Evolutionary conservation across 2,113 vertebrate genomes (phyloP).

Genomic region (Ceyx margarethae): DNA sequence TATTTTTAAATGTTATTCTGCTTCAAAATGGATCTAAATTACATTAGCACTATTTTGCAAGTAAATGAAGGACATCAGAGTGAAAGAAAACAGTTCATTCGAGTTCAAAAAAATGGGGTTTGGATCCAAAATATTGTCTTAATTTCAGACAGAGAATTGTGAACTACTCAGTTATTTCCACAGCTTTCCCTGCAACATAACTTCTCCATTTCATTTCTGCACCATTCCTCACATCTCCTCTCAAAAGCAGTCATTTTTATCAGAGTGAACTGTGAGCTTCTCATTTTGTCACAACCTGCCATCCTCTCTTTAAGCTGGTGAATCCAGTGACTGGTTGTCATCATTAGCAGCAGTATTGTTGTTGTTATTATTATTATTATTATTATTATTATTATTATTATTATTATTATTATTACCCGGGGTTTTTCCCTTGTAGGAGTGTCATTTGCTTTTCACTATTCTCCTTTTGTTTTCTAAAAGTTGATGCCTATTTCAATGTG

Average conservation of each 20-base stretch:
- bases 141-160: neutral
- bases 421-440: neutral
- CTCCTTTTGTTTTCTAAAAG: neutral
- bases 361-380: neutral
- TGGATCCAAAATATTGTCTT: neutral
- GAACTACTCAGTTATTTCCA: neutral
- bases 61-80: neutral
- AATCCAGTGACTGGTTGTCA: neutral
- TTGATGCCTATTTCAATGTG: neutral
- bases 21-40: constrained; percentile 20
- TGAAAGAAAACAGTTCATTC: constrained; percentile 29
- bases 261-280: neutral
- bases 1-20: neutral
- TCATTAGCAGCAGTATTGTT: neutral
- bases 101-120: constrained; percentile 21
- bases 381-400: neutral
- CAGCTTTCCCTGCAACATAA: neutral
- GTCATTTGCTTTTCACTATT: neutral
- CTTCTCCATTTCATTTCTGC: neutral
- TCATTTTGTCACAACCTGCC: neutral
- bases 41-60: constrained; percentile 14
- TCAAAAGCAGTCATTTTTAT: neutral
- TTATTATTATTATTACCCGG: neutral
- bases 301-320: neutral
- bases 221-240: neutral